phyloP scores from a whole-genome alignment of 1,140 invertebrate species.

The Micrasema minimum region DNA sequence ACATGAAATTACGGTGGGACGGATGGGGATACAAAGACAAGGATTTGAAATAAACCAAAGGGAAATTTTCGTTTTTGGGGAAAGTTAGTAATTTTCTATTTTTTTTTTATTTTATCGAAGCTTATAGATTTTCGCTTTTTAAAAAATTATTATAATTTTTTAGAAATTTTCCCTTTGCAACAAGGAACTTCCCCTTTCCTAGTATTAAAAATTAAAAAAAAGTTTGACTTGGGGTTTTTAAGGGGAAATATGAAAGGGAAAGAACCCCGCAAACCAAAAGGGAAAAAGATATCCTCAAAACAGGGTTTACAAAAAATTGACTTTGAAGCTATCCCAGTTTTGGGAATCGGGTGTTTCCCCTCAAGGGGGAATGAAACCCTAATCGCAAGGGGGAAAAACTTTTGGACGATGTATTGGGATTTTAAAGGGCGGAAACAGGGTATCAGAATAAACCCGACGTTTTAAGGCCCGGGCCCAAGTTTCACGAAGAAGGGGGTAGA shows the following conservation, averaged over 20 bases:
- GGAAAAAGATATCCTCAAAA: slow-evolving; percentile 56
- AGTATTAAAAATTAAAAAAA: slow-evolving; percentile 23
- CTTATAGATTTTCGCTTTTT: not conserved
- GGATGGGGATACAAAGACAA: slow-evolving; percentile 97
- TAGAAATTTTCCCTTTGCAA: slow-evolving; percentile 31
- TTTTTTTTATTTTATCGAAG: too few species aligned
- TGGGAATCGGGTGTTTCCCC: slow-evolving; percentile 68
- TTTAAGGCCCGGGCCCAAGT: slow-evolving; percentile 74
- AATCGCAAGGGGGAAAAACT: slow-evolving; percentile 79
- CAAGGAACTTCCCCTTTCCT: slow-evolving; percentile 10
- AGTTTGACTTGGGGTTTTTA: slow-evolving; percentile 51
- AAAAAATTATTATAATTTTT: not conserved
- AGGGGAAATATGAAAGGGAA: not conserved
- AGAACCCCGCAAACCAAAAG: not conserved
- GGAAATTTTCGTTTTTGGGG: slow-evolving; percentile 57
- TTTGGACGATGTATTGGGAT: slow-evolving; percentile 72
- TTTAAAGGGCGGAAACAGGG: slow-evolving; percentile 69
- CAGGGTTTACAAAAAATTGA: slow-evolving; percentile 62
- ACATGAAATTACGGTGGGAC: too few species aligned
- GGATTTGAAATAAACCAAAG: slow-evolving; percentile 56
- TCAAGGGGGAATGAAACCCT: slow-evolving; percentile 69
- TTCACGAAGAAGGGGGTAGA: slow-evolving; percentile 70
- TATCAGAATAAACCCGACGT: slow-evolving; percentile 75
- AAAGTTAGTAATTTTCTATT: slow-evolving; percentile 10
- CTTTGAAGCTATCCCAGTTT: slow-evolving; percentile 63